Percentiles rank a stretch among this genome's conserved stretches.
phyloP scores from a whole-genome alignment of 2,797 vertebrate genomes.

The Paedocypris micromegethes region DNA sequence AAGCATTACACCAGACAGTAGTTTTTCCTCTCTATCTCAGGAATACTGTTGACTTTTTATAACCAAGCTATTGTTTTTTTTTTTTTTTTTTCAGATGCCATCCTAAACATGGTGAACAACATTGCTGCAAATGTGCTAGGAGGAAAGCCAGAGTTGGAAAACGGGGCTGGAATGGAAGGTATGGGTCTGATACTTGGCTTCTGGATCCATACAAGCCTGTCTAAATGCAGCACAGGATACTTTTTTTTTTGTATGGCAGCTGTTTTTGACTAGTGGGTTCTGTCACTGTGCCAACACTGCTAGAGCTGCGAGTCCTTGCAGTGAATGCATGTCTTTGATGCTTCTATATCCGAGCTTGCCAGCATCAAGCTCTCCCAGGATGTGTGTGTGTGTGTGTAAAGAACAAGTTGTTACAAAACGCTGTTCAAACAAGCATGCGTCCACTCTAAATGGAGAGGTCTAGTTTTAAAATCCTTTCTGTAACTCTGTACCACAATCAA shows the following conservation, averaged over 20 bases:
- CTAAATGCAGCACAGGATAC: not conserved
- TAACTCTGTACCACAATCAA: not conserved
- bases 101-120: conserved; percentile 97
- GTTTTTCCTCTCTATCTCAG: too few relatives aligned
- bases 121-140: conserved; percentile 97
- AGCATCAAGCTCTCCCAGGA: conserved; percentile 9
- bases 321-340: conserved; percentile 34
- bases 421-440: conserved; percentile 5
- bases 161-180: conserved; percentile 76
- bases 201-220: too few relatives aligned
- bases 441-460: conserved; percentile 13
- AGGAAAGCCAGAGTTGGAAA: conserved; percentile 78
- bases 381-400: conserved; percentile 1
- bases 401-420: conserved; percentile 19
- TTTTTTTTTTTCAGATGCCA: conserved; percentile 77
- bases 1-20: too few relatives aligned
- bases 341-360: conserved; percentile 6
- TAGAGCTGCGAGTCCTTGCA: conserved; percentile 13
- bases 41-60: too few relatives aligned
- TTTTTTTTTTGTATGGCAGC: conserved; percentile 31
- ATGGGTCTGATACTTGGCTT: conserved; percentile 27
- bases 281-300: conserved; percentile 38
- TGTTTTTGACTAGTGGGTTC: conserved; percentile 36
- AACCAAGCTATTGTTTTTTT: not conserved
- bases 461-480: not conserved